Evolutionary conservation across 1,140 invertebrate genomes (phyloP).

Genomic region (Rhopalosiphum maidis): DNA sequence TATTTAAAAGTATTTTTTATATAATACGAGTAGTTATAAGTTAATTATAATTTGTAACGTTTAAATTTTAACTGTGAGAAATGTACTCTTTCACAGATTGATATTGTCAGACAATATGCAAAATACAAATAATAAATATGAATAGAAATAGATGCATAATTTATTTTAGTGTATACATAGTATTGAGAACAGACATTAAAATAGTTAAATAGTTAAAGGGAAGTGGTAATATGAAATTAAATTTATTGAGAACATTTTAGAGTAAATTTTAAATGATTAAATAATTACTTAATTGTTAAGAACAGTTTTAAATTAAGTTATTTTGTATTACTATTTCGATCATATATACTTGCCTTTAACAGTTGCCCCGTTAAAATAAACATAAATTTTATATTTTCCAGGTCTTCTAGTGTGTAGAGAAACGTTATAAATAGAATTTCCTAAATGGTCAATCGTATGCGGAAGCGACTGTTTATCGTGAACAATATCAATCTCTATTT

Average conservation of each 20-base stretch:
- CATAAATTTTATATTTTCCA: slow-evolving; percentile 91
- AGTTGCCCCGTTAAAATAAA: slow-evolving; percentile 94
- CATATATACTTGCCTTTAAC: slow-evolving; percentile 75
- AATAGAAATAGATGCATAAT: background rate
- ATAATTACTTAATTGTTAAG: background rate
- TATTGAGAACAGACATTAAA: background rate
- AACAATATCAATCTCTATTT: slow-evolving; percentile 87
- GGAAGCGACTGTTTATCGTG: slow-evolving; percentile 84
- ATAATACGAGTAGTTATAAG: background rate
- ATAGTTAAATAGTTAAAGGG: background rate
- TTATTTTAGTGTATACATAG: background rate
- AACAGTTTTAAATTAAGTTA: background rate
- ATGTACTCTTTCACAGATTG: background rate
- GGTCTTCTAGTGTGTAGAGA: slow-evolving; percentile 87
- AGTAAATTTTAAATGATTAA: background rate
- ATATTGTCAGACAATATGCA: background rate
- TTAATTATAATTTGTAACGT: background rate
- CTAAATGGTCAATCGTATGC: slow-evolving; percentile 82
- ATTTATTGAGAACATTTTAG: background rate
- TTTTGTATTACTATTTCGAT: background rate
- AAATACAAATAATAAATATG: background rate
- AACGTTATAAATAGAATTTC: slow-evolving; percentile 81
- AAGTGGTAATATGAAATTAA: background rate
- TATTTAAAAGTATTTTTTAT: background rate
- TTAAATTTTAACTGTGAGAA: background rate